phyloP scores from a whole-genome alignment of 1,140 invertebrate species.

The Psilanteris sp. region DNA sequence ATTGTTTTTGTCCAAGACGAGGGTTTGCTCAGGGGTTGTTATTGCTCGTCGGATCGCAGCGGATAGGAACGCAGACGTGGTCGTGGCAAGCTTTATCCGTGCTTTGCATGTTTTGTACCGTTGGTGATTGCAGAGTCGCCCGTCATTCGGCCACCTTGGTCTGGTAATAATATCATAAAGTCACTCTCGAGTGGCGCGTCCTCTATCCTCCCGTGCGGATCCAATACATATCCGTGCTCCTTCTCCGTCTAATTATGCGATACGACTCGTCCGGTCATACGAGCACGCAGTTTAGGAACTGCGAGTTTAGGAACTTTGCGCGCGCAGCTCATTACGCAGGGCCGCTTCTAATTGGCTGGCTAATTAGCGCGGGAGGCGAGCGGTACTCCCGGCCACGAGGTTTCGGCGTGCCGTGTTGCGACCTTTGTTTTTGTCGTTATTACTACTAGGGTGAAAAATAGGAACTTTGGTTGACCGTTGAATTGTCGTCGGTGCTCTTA shows the following conservation, averaged over 20 bases:
- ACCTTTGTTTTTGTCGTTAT: too few species aligned
- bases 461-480: constrained; percentile 78
- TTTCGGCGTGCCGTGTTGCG: constrained; percentile 44
- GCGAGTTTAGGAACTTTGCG: constrained; percentile 79
- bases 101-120: constrained; percentile 11
- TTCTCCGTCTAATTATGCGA: background rate
- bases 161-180: too few species aligned
- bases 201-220: too few species aligned
- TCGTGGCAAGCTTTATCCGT: background rate
- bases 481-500: constrained; percentile 11
- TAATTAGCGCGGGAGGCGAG: constrained; percentile 77
- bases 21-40: constrained; percentile 5
- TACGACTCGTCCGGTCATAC: constrained; percentile 14
- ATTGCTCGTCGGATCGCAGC: constrained; percentile 20
- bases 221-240: too few species aligned
- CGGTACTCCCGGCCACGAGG: constrained; percentile 68
- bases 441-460: constrained; percentile 76
- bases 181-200: too few species aligned
- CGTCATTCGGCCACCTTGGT: too few species aligned
- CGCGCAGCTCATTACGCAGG: constrained; percentile 78
- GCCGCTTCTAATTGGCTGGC: constrained; percentile 77
- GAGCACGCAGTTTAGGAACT: constrained; percentile 47
- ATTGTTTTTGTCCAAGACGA: constrained; percentile 14
- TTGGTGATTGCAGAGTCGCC: background rate
- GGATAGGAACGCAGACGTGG: constrained; percentile 4